These are phyloP conservation scores for Himalopsyche tibetana DNA, from an alignment of 2,888 invertebrate species.

Conservation along the genomic window DNA sequence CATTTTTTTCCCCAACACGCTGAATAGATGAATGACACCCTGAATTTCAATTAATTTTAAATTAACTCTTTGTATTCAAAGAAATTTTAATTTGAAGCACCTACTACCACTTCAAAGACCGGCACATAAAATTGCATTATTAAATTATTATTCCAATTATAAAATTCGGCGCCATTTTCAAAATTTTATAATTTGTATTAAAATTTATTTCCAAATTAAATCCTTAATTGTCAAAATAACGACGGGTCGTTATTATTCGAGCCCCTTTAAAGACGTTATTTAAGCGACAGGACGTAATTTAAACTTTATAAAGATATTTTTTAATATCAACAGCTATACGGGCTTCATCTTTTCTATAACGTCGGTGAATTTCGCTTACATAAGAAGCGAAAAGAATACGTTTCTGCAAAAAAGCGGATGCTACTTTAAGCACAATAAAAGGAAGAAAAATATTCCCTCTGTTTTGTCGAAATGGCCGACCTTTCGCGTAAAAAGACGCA, in stretches of 20 bases:
- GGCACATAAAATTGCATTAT: too few relatives aligned
- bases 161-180: background rate
- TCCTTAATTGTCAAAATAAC: conserved; percentile 35
- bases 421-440: conserved; percentile 38
- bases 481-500: conserved; percentile 38
- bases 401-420: conserved; percentile 13
- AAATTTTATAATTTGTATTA: background rate
- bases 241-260: conserved; percentile 14
- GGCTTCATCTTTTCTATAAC: conserved; percentile 37
- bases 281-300: conserved; percentile 33
- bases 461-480: conserved; percentile 32
- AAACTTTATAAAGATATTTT: conserved; percentile 35
- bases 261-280: background rate
- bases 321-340: conserved; percentile 36
- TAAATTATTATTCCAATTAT: conserved; percentile 1
- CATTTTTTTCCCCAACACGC: too few relatives aligned
- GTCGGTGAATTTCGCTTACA: conserved; percentile 13
- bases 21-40: too few relatives aligned
- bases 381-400: conserved; percentile 29
- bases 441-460: conserved; percentile 43
- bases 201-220: conserved; percentile 30
- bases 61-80: too few relatives aligned
- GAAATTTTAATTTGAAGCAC: too few relatives aligned
- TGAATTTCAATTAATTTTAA: too few relatives aligned
- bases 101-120: too few relatives aligned